phyloP scores from a whole-genome alignment of 2,113 vertebrate genomes.

The Hirundichthys speculiger region DNA sequence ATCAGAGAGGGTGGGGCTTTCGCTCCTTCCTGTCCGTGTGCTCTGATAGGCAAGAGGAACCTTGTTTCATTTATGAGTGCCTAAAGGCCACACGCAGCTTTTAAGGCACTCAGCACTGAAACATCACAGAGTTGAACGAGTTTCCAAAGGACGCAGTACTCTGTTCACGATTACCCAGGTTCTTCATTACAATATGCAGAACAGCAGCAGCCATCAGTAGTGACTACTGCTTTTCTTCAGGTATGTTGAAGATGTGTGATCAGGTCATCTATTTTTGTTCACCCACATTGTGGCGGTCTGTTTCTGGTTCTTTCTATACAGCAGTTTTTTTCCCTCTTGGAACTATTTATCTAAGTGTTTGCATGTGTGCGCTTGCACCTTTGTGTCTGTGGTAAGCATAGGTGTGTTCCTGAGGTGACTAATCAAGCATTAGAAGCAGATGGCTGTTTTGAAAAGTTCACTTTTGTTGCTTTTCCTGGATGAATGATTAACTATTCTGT shows the following conservation, averaged over 20 bases:
- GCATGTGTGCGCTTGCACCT: conserved; percentile 53
- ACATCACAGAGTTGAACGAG: conserved; percentile 10
- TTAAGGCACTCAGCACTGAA: conserved; percentile 17
- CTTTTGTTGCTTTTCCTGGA: neutral
- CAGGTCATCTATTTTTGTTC: conserved; percentile 24
- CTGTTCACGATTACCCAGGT: neutral
- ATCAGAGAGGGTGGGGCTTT: conserved; percentile 41
- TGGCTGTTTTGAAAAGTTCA: neutral
- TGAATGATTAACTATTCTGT: neutral
- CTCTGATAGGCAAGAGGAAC: conserved; percentile 40
- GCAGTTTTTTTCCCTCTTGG: no score
- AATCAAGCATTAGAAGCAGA: conserved; percentile 14
- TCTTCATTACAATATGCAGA: conserved; percentile 4
- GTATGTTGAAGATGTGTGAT: conserved; percentile 40
- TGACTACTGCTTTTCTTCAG: conserved; percentile 37
- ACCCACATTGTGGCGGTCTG: neutral
- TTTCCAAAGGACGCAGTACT: conserved; percentile 40
- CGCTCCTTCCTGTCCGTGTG: conserved; percentile 10
- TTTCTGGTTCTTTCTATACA: conserved; percentile 1
- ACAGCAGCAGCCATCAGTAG: neutral
- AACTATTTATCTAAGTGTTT: conserved; percentile 27
- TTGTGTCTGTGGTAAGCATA: conserved; percentile 29
- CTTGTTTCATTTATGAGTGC: conserved; percentile 49
- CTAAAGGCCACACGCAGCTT: conserved; percentile 41
- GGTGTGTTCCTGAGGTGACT: conserved; percentile 40